A percentile compares a stretch with the other conserved stretches of the same genome.
These are phyloP conservation scores for Sisyra nigra DNA, from an alignment of 2,888 invertebrate genomes.

Conservation along the genomic window DNA sequence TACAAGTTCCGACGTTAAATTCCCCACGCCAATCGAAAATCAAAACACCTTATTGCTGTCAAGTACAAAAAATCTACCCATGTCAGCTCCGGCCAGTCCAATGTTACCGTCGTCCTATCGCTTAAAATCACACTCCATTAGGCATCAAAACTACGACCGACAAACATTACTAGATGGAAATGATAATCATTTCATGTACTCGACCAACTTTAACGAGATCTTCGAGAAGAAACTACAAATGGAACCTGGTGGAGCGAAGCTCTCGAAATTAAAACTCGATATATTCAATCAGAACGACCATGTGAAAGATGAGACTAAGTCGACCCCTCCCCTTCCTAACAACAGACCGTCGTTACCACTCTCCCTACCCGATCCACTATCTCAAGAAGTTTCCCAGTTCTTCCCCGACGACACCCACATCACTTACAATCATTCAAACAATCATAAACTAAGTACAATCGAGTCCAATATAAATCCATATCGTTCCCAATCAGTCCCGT, in stretches of 20 bases:
- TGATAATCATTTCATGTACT: conserved; percentile 32
- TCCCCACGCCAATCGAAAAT: conserved; percentile 13
- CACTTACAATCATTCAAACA: conserved; percentile 24
- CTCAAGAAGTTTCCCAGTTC: conserved; percentile 44
- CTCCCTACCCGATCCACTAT: conserved; percentile 31
- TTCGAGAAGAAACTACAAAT: conserved; percentile 3
- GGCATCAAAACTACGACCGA: conserved; percentile 17
- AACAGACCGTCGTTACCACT: conserved; percentile 16
- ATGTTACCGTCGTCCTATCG: conserved; percentile 29
- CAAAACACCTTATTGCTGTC: conserved; percentile 9
- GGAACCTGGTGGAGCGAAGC: not conserved
- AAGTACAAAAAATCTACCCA: conserved; percentile 31
- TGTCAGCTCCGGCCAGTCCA: conserved; percentile 57
- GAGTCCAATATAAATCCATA: conserved; percentile 20
- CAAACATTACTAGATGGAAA: conserved; percentile 32
- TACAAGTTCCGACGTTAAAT: conserved; percentile 12
- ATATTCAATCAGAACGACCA: conserved; percentile 5
- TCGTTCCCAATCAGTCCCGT: conserved; percentile 67
- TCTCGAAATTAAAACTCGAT: conserved; percentile 3
- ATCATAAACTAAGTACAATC: conserved; percentile 10
- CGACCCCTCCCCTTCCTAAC: conserved; percentile 22
- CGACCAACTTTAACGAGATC: conserved; percentile 9
- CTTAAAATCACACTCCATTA: conserved; percentile 25
- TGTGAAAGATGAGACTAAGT: conserved; percentile 4
- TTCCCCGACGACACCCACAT: conserved; percentile 35